Conservation (phyloP, 1,140 invertebrate species). For the Drosophila truncata region DNA sequence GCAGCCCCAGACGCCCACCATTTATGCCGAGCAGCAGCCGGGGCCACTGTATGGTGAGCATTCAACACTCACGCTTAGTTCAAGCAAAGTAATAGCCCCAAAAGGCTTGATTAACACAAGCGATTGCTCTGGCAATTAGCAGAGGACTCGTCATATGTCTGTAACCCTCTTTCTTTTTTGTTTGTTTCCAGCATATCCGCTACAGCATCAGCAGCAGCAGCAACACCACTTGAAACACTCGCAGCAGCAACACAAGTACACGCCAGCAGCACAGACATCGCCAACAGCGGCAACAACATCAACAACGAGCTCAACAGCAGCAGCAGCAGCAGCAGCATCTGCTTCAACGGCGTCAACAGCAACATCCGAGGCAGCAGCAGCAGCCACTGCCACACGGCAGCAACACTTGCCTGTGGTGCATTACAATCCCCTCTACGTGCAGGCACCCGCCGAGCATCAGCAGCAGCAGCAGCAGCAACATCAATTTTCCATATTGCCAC, state of each 20-base stretch:
- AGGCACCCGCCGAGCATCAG: slow-evolving; percentile 49
- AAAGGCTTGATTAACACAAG: neutral
- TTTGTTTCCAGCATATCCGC: slow-evolving; percentile 62
- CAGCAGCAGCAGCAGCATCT: slow-evolving; percentile 34
- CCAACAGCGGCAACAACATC: slow-evolving; percentile 50
- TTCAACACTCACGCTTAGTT: neutral
- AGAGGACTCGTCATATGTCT: neutral
- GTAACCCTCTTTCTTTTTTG: slow-evolving; percentile 5
- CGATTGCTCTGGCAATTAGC: slow-evolving; percentile 21
- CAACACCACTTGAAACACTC: slow-evolving; percentile 51
- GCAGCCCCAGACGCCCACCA: slow-evolving; percentile 34
- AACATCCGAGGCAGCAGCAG: slow-evolving; percentile 21
- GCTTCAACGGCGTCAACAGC: slow-evolving; percentile 34
- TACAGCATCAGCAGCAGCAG: slow-evolving; percentile 53
- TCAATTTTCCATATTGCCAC: slow-evolving; percentile 77
- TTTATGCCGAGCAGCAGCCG: slow-evolving; percentile 56
- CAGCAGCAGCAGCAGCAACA: slow-evolving; percentile 65
- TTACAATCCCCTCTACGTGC: slow-evolving; percentile 78
- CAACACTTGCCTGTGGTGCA: slow-evolving; percentile 67
- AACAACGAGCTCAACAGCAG: slow-evolving; percentile 31
- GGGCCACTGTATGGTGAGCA: slow-evolving; percentile 32
- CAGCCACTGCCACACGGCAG: slow-evolving; percentile 38
- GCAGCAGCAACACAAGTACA: slow-evolving; percentile 56
- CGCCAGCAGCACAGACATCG: slow-evolving; percentile 33
- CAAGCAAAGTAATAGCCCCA: too few species aligned